Conservation (phyloP, 2,888 invertebrate species). For the Ophion obscuratus region DNA sequence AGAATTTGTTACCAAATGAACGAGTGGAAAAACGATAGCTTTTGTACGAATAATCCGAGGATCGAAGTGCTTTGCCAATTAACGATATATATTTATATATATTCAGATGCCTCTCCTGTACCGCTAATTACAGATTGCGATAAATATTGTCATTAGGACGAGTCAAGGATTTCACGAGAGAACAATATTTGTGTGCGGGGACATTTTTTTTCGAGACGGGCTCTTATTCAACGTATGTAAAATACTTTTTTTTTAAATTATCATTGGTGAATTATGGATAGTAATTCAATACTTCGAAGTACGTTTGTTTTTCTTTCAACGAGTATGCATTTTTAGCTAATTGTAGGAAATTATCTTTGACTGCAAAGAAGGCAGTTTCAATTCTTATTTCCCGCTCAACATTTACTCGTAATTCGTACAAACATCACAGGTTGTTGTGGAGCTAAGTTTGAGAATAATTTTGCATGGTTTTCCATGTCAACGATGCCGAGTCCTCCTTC, state of each 20-base stretch:
- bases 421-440: neutral
- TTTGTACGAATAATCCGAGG: conserved; percentile 57
- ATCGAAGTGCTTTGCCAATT: conserved; percentile 56
- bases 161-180: neutral
- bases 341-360: neutral
- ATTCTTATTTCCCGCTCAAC: neutral
- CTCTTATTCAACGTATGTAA: neutral
- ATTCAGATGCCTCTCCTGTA: conserved; percentile 19
- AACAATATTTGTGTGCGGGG: neutral
- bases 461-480: neutral
- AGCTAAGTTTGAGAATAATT: neutral
- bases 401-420: neutral
- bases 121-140: conserved; percentile 24
- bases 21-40: conserved; percentile 53
- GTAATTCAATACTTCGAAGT: no score
- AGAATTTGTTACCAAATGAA: conserved; percentile 39
- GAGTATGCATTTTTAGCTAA: neutral
- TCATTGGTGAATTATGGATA: no score
- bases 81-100: conserved; percentile 26
- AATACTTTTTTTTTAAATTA: neutral
- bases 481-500: neutral
- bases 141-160: conserved; percentile 1
- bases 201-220: neutral
- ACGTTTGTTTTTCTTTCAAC: neutral
- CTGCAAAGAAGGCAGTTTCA: neutral